Evolutionary conservation across 2,113 vertebrate genomes (phyloP).

Genomic region (Nymphicus hollandicus): DNA sequence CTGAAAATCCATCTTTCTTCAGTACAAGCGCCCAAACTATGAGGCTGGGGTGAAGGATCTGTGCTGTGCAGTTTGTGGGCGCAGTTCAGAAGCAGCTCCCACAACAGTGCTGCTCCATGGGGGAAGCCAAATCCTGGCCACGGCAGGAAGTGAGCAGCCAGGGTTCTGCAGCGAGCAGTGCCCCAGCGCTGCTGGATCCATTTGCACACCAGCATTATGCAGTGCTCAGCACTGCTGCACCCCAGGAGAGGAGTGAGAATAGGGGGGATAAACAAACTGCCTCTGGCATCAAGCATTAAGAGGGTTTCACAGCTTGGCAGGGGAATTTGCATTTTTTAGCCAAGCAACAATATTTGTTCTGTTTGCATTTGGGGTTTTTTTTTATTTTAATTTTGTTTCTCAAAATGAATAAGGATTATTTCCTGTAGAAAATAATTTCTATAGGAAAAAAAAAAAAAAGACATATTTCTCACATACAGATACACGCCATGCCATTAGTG

Average conservation of each 20-base stretch:
- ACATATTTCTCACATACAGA: not conserved
- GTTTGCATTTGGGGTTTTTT: not conserved
- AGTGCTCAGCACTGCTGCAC: not conserved
- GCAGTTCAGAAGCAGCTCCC: not conserved
- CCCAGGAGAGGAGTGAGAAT: not conserved
- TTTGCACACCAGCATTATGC: not conserved
- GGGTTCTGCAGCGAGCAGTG: not conserved
- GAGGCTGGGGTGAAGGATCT: not conserved
- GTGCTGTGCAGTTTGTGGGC: not conserved
- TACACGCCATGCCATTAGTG: not conserved
- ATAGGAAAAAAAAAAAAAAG: not conserved
- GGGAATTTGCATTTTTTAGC: not conserved
- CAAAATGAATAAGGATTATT: not conserved
- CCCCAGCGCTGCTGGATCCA: not conserved
- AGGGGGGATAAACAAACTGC: not conserved
- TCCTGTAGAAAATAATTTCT: not conserved
- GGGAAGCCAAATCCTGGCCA: rapidly evolving
- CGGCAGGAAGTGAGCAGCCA: not conserved
- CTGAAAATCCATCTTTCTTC: not conserved
- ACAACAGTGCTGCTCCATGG: rapidly evolving
- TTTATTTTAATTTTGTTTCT: not conserved
- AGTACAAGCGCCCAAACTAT: rapidly evolving
- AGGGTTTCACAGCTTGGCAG: not conserved
- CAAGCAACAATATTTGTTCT: not conserved
- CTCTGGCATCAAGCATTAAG: not conserved